Evolutionary conservation across 2,113 vertebrate genomes (phyloP), one percentile per base, ranked within the genome.

Genomic region (Stigmatopora nigra): DNA sequence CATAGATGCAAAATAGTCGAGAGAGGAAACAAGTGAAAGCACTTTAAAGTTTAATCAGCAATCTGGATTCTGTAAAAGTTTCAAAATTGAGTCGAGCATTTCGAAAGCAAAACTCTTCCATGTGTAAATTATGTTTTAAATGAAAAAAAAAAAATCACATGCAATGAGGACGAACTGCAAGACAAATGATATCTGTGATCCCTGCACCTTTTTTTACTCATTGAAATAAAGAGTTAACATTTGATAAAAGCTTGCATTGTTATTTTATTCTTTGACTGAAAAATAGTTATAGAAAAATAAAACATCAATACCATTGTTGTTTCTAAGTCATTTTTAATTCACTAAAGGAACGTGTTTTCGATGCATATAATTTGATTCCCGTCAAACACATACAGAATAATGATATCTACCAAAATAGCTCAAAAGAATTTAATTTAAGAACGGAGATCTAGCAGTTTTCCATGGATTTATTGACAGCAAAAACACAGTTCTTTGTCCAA

Each of bases 11-110:
- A 25, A 13, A 13, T 19, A 22, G 52, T 22, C 4, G 82, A 89
- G 17, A 41, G 31, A 35, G 14, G 16, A 3, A 88, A 77, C 88
- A 72, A 84, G 71, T 73, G 88, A 77, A 91, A 88, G 91, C 91
- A 92, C 91, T 92, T 92, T 91, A 92, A 90, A 89, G 84, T 92
- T 90, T 91, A 89, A 92, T 91, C 88, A 91, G 86, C 85, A 78
- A 86, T 90, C 90, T 88, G 49, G 78, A 91, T 88, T 90, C 87
- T 88, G 88, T 89, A 88, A 77, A 88, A 88, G 84, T 86, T 82
- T 86, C 80, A 84, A 90, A 87, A 80, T 68, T 63, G 52, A 13
- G 11, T 31, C 22, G 22, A 56, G 53, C 53, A 56, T 56, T 56
- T 56, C 53, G 31, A 56, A 20, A 61, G 59, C 59, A 45, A 61